Evolutionary conservation across 2,797 vertebrate species (phyloP).

Genomic region (Amniataba percoides): DNA sequence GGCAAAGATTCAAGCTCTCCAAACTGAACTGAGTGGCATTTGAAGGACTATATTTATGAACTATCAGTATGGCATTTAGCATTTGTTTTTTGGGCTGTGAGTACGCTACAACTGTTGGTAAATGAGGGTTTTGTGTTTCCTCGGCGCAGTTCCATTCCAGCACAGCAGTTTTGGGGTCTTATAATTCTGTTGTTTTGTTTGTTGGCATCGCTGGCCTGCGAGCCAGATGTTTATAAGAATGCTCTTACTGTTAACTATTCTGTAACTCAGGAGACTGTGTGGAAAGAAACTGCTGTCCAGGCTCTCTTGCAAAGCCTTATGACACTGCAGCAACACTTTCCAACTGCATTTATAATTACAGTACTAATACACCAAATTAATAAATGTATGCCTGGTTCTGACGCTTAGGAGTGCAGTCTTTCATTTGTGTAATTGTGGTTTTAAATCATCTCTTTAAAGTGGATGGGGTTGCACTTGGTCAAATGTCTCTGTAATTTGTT

Average conservation of each 20-base stretch:
- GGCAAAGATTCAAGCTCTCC: constrained; percentile 46
- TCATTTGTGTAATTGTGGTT: constrained; percentile 36
- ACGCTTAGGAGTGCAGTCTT: constrained; percentile 18
- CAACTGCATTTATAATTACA: constrained; percentile 62
- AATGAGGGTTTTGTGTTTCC: constrained; percentile 62
- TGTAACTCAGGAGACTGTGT: constrained; percentile 70
- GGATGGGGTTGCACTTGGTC: constrained; percentile 1
- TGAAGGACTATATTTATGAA: constrained; percentile 84
- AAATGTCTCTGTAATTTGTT: constrained; percentile 12
- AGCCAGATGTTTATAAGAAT: constrained; percentile 79
- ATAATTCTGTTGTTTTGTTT: constrained; percentile 70
- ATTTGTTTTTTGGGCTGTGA: constrained; percentile 54
- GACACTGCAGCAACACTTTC: constrained; percentile 40
- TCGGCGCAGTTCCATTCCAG: constrained; percentile 49
- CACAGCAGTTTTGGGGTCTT: constrained; percentile 62
- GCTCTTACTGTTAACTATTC: constrained; percentile 65
- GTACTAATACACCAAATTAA: constrained; percentile 63
- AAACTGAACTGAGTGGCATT: constrained; percentile 40
- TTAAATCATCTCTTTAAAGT: constrained; percentile 26
- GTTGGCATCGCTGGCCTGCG: constrained; percentile 64
- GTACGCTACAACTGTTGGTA: constrained; percentile 42
- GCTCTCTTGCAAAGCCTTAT: constrained; percentile 28
- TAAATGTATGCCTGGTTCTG: constrained; percentile 56
- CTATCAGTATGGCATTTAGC: constrained; percentile 61
- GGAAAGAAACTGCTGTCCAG: constrained; percentile 56